Percentiles rank a stretch among this genome's conserved stretches.
Conservation (phyloP, 53 echinoderm and acorn worm genomes). For the Stichopus horrens region DNA sequence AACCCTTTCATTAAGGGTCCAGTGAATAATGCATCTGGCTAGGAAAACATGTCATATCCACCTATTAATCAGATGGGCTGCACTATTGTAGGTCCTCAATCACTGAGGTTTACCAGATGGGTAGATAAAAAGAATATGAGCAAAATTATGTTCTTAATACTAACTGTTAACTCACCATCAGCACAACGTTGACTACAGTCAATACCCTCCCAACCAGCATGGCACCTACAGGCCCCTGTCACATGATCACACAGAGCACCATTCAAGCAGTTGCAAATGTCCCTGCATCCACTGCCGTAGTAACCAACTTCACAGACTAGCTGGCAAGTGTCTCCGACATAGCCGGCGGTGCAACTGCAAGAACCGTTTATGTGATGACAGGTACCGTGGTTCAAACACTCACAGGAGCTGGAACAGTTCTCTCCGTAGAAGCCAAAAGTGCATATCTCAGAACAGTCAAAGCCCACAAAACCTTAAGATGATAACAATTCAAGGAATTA, state of each 20-base stretch:
- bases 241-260: slow-evolving; percentile 40
- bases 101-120: too few relatives aligned
- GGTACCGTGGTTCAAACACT: slow-evolving; percentile 56
- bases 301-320: slow-evolving; percentile 52
- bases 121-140: too few relatives aligned
- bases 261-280: slow-evolving; percentile 39
- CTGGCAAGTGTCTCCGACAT: slow-evolving; percentile 57
- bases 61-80: too few relatives aligned
- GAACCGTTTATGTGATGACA: slow-evolving; percentile 61
- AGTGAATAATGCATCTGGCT: too few relatives aligned
- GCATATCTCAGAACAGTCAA: slow-evolving; percentile 13
- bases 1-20: too few relatives aligned
- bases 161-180: neutral
- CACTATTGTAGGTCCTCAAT: too few relatives aligned
- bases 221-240: slow-evolving; percentile 50
- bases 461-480: neutral
- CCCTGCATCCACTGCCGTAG: slow-evolving; percentile 45
- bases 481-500: neutral
- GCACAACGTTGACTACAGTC: slow-evolving; percentile 17
- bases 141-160: too few relatives aligned
- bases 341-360: slow-evolving; percentile 71
- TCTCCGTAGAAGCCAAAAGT: slow-evolving; percentile 51
- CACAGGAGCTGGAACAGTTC: slow-evolving; percentile 59
- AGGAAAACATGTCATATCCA: too few relatives aligned
- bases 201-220: slow-evolving; percentile 46